Base-by-base conservation (phyloP, 2,888 invertebrate species). In the Syrista parreyssii region DNA sequence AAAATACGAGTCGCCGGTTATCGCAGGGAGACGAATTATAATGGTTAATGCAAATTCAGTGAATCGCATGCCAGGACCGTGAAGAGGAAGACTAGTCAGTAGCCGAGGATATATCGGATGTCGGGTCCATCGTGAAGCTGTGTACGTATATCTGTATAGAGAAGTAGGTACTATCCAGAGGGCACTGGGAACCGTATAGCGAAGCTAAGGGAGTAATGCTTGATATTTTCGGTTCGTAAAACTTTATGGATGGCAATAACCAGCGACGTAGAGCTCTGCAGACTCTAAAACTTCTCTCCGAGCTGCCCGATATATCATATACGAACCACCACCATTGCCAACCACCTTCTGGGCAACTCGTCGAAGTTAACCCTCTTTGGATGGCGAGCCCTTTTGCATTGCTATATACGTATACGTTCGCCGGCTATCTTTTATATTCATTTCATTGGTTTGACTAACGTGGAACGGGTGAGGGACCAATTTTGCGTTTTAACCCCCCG, bases 181-280 rank as follows among this genome's bases (percentile, higher is more conserved):
- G 75, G 68, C 68, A 77, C 40, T 34, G 68, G 55, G 72, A 68
- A 75, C 55, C 11, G 72, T 77, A 78, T 73, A 75, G 75, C 32
- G 35, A 76, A 78, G 73, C 73, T 76, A 74, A 68, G 73, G 68
- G n/a, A 72, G 75, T 81, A 81, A 81, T 81, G 81, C 79, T 84
- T 80, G 83, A 86, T 86, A 86, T 86, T 87, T 86, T 84, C 83
- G 81, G 83, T 86, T 86, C 85, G 83, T 86, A 85, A 85, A 85
- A 80, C 78, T 86, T 86, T 86, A 86, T 79, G 81, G 75, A 74
- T 36, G 82, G 82, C 79, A 85, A 83, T 84, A 86, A 84, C 81
- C 55, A 69, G 73, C 78, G 82, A 75, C 75, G 69, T 74, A 79
- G 79, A 76, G 79, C 78, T 80, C 80, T 76, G 78, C 77, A 78